phyloP scores from a whole-genome alignment of 2,113 vertebrate species.

The Heterotilapia buettikoferi region DNA sequence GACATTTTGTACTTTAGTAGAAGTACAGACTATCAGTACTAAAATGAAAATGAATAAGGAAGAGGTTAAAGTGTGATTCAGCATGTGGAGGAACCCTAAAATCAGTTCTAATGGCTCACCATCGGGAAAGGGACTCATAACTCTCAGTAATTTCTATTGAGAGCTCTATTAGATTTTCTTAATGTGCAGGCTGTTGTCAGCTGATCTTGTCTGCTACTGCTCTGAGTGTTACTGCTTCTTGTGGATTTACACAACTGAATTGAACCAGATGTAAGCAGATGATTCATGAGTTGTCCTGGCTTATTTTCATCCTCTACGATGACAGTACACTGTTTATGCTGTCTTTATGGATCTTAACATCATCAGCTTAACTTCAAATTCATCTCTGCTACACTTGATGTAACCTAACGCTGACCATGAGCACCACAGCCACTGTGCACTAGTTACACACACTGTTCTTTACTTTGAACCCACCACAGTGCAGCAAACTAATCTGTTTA shows the following conservation, averaged over 20 bases:
- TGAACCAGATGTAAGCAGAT: background rate
- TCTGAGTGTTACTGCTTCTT: background rate
- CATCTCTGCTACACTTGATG: background rate
- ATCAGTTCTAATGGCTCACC: background rate
- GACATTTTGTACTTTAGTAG: background rate
- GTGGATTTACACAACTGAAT: background rate
- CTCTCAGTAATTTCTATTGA: background rate
- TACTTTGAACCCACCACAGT: background rate
- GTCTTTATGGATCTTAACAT: background rate
- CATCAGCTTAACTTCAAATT: background rate
- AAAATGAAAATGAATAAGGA: background rate
- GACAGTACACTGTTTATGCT: background rate
- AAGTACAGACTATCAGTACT: background rate
- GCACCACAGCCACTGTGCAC: background rate
- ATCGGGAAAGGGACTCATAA: background rate
- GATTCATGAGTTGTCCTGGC: background rate
- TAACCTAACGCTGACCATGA: background rate
- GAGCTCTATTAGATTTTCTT: background rate
- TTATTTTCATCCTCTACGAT: background rate
- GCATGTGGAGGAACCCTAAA: background rate
- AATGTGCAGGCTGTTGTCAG: background rate
- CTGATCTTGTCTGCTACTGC: background rate
- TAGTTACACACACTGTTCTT: background rate
- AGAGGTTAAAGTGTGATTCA: background rate
- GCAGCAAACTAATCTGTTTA: background rate